Conservation (phyloP, 35 echinoderm and acorn worm genomes). For the Heliocidaris tuberculata region DNA sequence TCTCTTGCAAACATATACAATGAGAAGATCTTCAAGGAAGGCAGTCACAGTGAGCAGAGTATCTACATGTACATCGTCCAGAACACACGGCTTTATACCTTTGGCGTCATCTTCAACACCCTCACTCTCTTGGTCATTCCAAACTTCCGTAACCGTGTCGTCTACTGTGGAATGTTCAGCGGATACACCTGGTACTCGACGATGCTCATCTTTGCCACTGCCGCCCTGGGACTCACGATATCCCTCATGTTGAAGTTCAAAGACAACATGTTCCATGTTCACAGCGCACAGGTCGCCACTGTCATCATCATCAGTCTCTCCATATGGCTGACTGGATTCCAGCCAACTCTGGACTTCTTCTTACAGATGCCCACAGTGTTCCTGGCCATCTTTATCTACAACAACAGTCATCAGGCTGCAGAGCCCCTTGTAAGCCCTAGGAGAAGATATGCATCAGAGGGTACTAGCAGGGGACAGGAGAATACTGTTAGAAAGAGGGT, state of each 20-base stretch:
- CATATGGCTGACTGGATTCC: slow-evolving; percentile 65
- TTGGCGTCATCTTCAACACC: slow-evolving; percentile 87
- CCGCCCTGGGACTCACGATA: slow-evolving; percentile 74
- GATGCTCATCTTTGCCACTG: slow-evolving; percentile 72
- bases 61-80: slow-evolving; percentile 71
- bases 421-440: not conserved
- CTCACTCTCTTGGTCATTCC: slow-evolving; percentile 53
- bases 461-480: not conserved
- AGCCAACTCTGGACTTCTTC: slow-evolving; percentile 86
- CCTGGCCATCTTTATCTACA: slow-evolving; percentile 85
- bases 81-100: slow-evolving; percentile 86
- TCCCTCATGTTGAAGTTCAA: slow-evolving; percentile 81
- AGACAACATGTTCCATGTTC: slow-evolving; percentile 97
- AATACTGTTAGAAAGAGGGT: not conserved
- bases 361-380: slow-evolving; percentile 89
- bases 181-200: slow-evolving; percentile 74
- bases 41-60: slow-evolving; percentile 70
- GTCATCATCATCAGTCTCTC: slow-evolving; percentile 79
- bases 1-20: slow-evolving; percentile 95
- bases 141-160: slow-evolving; percentile 56
- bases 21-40: slow-evolving; percentile 97
- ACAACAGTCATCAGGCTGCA: slow-evolving; percentile 49
- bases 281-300: slow-evolving; percentile 70
- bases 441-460: not conserved
- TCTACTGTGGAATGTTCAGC: slow-evolving; percentile 76